Percentiles rank a stretch among this genome's conserved stretches.
Evolutionary conservation across 2,888 invertebrate genomes (phyloP).

Genomic region (Zygothrica quintamaculata): DNA sequence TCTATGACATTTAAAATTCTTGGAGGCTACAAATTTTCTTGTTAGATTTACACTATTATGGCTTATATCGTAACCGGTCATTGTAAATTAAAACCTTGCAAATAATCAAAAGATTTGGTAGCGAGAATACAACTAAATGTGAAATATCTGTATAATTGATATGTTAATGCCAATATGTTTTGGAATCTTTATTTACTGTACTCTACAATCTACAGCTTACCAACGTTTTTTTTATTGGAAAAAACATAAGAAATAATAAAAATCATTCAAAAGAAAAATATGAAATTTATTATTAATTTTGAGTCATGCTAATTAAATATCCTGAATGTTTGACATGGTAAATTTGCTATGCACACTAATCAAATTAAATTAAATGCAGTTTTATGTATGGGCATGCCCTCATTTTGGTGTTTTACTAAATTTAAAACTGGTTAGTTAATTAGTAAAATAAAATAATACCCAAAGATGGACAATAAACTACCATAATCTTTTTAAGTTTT

Average conservation of each 20-base stretch:
- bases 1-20: constrained; percentile 46
- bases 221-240: too few species aligned
- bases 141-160: constrained; percentile 28
- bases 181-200: too few species aligned
- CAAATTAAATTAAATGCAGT: constrained; percentile 21
- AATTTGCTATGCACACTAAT: constrained; percentile 20
- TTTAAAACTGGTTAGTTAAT: constrained; percentile 3
- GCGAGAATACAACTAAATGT: too few species aligned
- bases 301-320: constrained; percentile 42
- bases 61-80: constrained; percentile 2
- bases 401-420: background rate
- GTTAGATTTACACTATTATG: constrained; percentile 3
- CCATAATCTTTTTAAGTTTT: too few species aligned
- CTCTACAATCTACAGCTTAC: too few species aligned
- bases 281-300: constrained; percentile 31
- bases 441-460: background rate
- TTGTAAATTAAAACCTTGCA: constrained; percentile 4
- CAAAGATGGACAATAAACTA: background rate
- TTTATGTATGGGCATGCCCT: constrained; percentile 5
- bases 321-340: constrained; percentile 25
- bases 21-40: constrained; percentile 1
- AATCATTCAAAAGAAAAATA: too few species aligned
- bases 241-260: too few species aligned
- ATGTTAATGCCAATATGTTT: constrained; percentile 30
- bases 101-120: background rate